A percentile compares a stretch with the other conserved stretches of the same genome.
These are phyloP conservation scores for Tachuris rubrigastra DNA, from an alignment of 2,113 vertebrate genomes.

Conservation along the genomic window DNA sequence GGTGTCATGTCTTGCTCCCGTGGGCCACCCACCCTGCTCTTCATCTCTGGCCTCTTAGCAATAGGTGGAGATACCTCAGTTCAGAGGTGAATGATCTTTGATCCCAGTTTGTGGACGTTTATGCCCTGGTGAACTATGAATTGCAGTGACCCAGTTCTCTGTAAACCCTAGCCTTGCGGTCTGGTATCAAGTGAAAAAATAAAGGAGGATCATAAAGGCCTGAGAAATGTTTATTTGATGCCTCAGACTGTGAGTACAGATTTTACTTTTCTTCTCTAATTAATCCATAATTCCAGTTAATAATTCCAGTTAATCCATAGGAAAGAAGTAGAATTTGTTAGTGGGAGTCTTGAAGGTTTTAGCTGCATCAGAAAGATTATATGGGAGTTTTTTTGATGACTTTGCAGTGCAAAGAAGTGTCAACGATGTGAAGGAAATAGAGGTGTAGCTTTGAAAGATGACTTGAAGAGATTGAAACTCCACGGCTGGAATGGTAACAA, in stretches of 20 bases:
- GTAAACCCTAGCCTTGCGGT: background rate
- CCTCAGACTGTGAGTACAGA: background rate
- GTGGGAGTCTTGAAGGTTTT: background rate
- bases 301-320: background rate
- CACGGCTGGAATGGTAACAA: background rate
- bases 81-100: background rate
- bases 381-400: background rate
- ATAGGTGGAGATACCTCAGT: background rate
- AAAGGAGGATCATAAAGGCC: background rate
- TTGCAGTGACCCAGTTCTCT: background rate
- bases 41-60: background rate
- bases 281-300: background rate
- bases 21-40: rapidly evolving
- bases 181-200: background rate
- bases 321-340: background rate
- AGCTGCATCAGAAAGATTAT: background rate
- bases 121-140: background rate
- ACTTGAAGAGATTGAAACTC: background rate
- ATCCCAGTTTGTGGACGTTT: background rate
- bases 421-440: background rate
- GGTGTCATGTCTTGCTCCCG: background rate
- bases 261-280: background rate
- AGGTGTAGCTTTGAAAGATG: background rate
- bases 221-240: background rate
- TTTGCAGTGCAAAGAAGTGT: background rate